Conservation (phyloP, 2,113 vertebrate species). For the Charina bottae region DNA sequence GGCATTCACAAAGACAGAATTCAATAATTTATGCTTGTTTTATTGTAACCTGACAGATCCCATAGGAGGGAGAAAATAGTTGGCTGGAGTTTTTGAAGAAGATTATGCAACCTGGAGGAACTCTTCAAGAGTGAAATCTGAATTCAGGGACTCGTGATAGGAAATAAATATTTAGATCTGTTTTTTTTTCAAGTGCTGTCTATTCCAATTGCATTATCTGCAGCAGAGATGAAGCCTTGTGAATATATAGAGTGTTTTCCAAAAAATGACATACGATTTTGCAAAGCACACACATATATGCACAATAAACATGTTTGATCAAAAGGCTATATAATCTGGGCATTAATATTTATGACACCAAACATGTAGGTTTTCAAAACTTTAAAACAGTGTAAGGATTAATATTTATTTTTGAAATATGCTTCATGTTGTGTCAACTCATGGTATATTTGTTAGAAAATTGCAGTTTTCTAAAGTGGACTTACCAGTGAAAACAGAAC, state of each 20-base stretch:
- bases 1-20: neutral
- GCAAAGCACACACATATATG: accelerated
- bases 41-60: neutral
- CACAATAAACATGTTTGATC: neutral
- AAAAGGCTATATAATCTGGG: neutral
- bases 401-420: conserved; percentile 17
- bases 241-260: neutral
- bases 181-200: neutral
- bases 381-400: conserved; percentile 19
- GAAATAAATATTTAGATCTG: neutral
- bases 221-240: neutral
- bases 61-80: neutral
- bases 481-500: conserved; percentile 14
- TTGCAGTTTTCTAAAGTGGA: neutral
- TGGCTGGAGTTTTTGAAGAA: neutral
- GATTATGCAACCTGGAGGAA: neutral
- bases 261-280: neutral
- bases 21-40: conserved; percentile 5
- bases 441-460: neutral
- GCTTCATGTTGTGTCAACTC: neutral
- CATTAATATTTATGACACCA: neutral
- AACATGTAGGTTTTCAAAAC: neutral
- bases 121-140: neutral
- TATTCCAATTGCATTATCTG: neutral
- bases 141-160: neutral